Base-by-base conservation (phyloP, 2,797 vertebrate genomes). In the Meda fulgida region DNA sequence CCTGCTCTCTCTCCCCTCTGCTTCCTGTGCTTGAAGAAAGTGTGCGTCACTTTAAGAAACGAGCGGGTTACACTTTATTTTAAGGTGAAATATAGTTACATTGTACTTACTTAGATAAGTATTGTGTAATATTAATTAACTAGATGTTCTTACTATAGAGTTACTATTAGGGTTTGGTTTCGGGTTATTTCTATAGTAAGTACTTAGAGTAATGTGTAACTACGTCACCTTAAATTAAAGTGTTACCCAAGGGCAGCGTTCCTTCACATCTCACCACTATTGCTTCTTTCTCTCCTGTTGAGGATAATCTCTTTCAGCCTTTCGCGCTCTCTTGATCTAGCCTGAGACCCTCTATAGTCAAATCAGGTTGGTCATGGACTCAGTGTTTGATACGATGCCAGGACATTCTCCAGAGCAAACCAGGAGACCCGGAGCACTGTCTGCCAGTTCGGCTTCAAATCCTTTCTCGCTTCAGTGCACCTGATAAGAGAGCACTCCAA, bases 281-380 rank as follows among this genome's bases (percentile, higher is more conserved):
- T 69, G 71, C 43, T 46, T 46, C 23, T 65, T 36, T 76, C 31
- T 23, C 46, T 70, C 60, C 65, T 67, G 34, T 53, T 53, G 51
- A 40, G 76, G 79, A 77, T 88, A 88, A 89, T 87, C 87, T 86
- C 70, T 73, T 72, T 65, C 76, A 34, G 21, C 79, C 78, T 88
- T 78, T 86, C 31, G 34, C 40, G 60, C 85, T 81, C 83, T 65
- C 53, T 87, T 51, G 70, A 76, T 86, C 84, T 72, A 31, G 70
- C 53, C 78, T 83, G 71, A 84, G 77, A 73, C 69, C 18, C 51
- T 67, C 69, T 87, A 38, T 38, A 60, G 48, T 87, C 81, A 88
- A 89, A 91, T 91, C 84, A 82, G 81, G 69, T 90, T 87, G 90
- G 91, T 88, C 86, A 86, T 70, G 83, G 85, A 82, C 81, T 82